Conservation (phyloP, 2,888 invertebrate species). For the Phengaris alcon region DNA sequence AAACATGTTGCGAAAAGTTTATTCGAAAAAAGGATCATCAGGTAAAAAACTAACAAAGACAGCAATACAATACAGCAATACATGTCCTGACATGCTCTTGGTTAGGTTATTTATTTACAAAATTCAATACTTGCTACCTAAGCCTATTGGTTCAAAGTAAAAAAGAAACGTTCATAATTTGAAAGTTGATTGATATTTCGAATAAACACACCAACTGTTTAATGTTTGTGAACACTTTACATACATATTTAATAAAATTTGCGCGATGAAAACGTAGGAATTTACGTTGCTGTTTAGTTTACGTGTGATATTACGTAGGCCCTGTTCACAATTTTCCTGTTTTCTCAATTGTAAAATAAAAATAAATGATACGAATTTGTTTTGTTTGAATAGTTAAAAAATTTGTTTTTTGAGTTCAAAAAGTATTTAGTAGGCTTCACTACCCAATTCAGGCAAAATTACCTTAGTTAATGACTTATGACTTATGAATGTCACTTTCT, state of each 20-base stretch:
- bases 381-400: no score
- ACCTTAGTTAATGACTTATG: no score
- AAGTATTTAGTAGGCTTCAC: no score
- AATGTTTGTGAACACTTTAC: slow-evolving; percentile 8
- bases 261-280: neutral
- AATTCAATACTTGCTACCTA: neutral
- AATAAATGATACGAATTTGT: slow-evolving; percentile 29
- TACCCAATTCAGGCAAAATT: no score
- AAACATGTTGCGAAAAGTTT: no score
- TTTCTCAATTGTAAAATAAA: slow-evolving; percentile 39
- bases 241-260: slow-evolving; percentile 8
- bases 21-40: no score
- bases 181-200: slow-evolving; percentile 16
- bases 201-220: slow-evolving; percentile 16
- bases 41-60: no score
- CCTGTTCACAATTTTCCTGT: slow-evolving; percentile 36
- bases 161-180: neutral
- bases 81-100: no score
- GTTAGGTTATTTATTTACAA: neutral
- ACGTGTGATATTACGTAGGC: neutral
- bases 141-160: neutral
- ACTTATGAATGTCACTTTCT: no score
- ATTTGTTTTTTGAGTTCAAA: neutral
- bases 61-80: no score
- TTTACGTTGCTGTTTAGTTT: neutral